Percentiles rank a stretch among this genome's conserved stretches.
Evolutionary conservation across 2,113 vertebrate genomes (phyloP).

Genomic region (Periophthalmodon schlosseri): DNA sequence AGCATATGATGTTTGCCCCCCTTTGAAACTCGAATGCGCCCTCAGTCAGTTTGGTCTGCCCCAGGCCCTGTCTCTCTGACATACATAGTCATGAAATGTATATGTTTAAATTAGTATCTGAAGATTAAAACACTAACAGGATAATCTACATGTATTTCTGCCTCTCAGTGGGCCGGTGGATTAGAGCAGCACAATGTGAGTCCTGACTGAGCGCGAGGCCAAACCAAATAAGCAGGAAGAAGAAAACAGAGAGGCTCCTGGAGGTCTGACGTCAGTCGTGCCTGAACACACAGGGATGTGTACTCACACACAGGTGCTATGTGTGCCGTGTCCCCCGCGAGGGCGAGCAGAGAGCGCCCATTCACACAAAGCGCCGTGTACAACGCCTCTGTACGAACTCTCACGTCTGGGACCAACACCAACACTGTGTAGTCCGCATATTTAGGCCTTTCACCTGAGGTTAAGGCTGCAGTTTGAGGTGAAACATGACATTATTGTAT

Average conservation of each 20-base stretch:
- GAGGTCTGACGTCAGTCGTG: constrained; percentile 56
- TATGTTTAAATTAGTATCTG: background rate
- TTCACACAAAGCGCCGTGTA: constrained; percentile 40
- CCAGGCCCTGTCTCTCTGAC: background rate
- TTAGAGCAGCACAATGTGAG: constrained; percentile 54
- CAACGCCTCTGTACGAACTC: background rate
- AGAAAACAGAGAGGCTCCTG: constrained; percentile 58
- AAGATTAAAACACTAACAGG: background rate
- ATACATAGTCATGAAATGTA: background rate
- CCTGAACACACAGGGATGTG: constrained; percentile 65
- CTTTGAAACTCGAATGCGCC: no score
- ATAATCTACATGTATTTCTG: constrained; percentile 18
- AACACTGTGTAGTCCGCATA: background rate
- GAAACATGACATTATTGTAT: background rate
- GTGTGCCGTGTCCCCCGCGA: constrained; percentile 55
- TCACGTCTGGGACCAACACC: background rate
- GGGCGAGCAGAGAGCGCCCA: constrained; percentile 35
- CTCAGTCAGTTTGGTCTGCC: no score
- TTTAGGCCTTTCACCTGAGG: background rate
- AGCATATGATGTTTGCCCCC: no score
- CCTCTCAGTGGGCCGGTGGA: background rate
- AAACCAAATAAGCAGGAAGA: constrained; percentile 59
- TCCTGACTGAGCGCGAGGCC: constrained; percentile 47
- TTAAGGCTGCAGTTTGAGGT: background rate
- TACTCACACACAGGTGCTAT: constrained; percentile 63